Evolutionary conservation across 1,140 invertebrate species (phyloP).

Genomic region (Zelostemma sp.): DNA sequence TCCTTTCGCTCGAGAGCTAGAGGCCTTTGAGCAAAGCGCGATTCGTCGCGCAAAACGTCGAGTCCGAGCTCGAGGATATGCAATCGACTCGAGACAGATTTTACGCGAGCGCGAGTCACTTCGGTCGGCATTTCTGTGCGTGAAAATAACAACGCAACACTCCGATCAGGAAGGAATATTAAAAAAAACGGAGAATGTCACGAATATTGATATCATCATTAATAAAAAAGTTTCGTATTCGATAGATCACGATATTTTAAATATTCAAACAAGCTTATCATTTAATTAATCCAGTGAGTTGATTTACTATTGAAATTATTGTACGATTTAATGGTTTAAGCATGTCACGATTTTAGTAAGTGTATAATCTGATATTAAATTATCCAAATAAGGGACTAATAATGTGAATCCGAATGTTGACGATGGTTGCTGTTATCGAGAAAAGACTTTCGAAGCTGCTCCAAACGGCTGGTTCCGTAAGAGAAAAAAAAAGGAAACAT

Average conservation of each 20-base stretch:
- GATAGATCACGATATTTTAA: too few species aligned
- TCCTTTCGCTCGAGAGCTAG: constrained; percentile 3
- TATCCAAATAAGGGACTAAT: not conserved
- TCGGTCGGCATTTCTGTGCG: constrained; percentile 21
- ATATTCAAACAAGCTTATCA: too few species aligned
- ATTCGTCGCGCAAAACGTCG: constrained; percentile 27
- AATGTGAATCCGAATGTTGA: constrained; percentile 3
- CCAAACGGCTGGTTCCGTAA: constrained; percentile 14
- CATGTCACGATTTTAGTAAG: constrained; percentile 6
- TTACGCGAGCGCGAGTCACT: constrained; percentile 28
- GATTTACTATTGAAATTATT: too few species aligned
- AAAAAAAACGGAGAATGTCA: too few species aligned
- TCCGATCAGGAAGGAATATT: too few species aligned
- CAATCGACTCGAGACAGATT: constrained; percentile 29
- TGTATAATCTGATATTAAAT: constrained; percentile 8
- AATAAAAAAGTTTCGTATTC: too few species aligned
- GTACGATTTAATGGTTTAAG: too few species aligned
- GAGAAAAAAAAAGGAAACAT: constrained; percentile 24
- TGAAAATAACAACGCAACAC: too few species aligned
- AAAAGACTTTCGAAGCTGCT: constrained; percentile 31
- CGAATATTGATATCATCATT: too few species aligned
- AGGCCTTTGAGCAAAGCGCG: constrained; percentile 27
- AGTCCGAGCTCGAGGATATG: constrained; percentile 17
- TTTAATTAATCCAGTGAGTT: too few species aligned
- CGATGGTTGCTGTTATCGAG: constrained; percentile 29